Conservation (phyloP, 2,888 invertebrate species). For the Syrista parreyssii region DNA sequence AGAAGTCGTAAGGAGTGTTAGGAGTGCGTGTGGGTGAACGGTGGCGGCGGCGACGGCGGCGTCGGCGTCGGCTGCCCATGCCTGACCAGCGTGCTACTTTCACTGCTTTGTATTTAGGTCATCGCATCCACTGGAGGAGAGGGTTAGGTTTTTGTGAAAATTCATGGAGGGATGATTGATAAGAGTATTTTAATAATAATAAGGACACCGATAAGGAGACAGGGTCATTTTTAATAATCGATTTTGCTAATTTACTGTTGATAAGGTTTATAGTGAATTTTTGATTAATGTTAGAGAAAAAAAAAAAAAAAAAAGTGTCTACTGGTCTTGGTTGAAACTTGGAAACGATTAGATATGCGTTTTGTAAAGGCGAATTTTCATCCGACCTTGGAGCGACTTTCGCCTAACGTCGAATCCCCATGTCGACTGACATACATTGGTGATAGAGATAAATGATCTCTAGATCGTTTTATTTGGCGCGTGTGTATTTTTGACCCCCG, state of each 20-base stretch:
- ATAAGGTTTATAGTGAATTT: too few relatives aligned
- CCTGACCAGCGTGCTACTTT: conserved; percentile 65
- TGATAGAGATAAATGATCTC: conserved; percentile 1
- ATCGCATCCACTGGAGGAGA: conserved; percentile 55
- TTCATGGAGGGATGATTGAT: not conserved
- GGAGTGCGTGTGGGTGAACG: conserved; percentile 11
- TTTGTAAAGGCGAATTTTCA: conserved; percentile 4
- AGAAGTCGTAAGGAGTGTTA: not conserved
- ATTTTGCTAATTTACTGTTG: too few relatives aligned
- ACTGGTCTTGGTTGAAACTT: too few relatives aligned
- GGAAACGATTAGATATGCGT: not conserved
- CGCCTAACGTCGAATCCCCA: conserved; percentile 29
- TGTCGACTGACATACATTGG: not conserved
- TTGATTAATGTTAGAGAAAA: too few relatives aligned
- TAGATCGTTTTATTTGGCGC: not conserved
- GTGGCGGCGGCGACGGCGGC: conserved; percentile 25
- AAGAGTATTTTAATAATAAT: not conserved
- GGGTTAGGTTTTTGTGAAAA: conserved; percentile 25
- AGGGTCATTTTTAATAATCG: not conserved
- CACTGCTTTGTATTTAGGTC: conserved; percentile 65
- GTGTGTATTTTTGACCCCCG: not conserved
- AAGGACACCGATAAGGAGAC: not conserved
- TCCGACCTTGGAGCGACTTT: conserved; percentile 44
- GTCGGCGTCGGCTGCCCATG: conserved; percentile 54
- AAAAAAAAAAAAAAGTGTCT: not conserved